phyloP scores from a whole-genome alignment of 2,797 vertebrate genomes.

The Eptatretus atami region DNA sequence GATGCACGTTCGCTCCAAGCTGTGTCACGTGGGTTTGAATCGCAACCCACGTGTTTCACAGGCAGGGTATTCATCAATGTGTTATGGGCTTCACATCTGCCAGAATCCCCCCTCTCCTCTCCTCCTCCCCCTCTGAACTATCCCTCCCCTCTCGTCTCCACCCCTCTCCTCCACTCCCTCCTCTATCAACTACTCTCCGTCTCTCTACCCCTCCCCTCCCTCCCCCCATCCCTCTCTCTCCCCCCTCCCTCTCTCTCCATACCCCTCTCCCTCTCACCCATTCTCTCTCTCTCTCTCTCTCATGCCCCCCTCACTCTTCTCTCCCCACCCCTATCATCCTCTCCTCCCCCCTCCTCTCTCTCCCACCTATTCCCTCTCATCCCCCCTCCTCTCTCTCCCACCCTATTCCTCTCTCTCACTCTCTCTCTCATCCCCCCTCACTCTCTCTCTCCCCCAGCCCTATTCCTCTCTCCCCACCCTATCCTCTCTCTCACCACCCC shows the following conservation, averaged over 20 bases:
- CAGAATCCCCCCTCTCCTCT: too few species aligned
- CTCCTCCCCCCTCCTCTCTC: not conserved
- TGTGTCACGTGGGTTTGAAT: too few species aligned
- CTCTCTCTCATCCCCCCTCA: not conserved
- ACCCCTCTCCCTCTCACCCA: too few species aligned
- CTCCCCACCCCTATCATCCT: too few species aligned
- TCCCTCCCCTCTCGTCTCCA: not conserved
- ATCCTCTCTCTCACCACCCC: not conserved
- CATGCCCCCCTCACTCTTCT: too few species aligned
- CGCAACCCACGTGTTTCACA: too few species aligned
- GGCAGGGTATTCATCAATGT: too few species aligned
- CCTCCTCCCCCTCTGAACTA: too few species aligned
- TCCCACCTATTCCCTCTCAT: not conserved
- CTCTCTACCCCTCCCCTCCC: not conserved
- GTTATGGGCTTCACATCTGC: too few species aligned
- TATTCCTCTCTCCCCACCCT: not conserved
- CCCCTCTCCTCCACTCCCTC: not conserved
- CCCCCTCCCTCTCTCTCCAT: not conserved
- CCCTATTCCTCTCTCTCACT: not conserved
- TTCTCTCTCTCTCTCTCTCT: too few species aligned
- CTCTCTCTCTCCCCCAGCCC: not conserved
- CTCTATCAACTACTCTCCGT: not conserved
- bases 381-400: not conserved
- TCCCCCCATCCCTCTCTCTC: not conserved
- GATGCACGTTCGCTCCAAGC: too few species aligned